Base-by-base conservation (phyloP, 2,113 vertebrate species). In the Albula glossodonta region DNA sequence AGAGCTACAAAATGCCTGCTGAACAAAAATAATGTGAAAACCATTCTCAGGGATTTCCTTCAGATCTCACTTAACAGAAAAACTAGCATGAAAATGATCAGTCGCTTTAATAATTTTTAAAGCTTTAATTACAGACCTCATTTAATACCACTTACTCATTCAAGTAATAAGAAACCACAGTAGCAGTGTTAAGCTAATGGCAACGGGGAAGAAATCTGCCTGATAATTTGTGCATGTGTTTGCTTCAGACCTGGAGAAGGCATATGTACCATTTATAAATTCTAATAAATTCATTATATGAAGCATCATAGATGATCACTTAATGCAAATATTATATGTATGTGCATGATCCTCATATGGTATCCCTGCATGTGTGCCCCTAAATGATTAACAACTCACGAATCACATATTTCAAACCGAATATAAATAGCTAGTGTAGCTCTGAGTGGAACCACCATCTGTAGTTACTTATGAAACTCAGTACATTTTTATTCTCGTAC, bases 161-260 rank as follows among this genome's bases (percentile, higher is more conserved):
- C 41, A 50, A 63, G 79, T 88, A 52, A 85, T 74, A 17, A 70
- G 84, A 78, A 85, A 85, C 81, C 50, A 56, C 60, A 83, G 85
- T 63, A 5, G 79, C 66, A 66, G 13, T 19, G 70, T 57, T 8
- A 83, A 22, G 0, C 81, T 66, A 82, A 31, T 8, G 49, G 41
- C 41, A 83, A 51, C 15, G 22, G 31, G 41, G 31, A 60, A n/a
- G 9, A 19, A 56, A 74, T 74, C 22, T n/a, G 8, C 22, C 19
- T 74, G 60, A 66, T 66, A 19, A 66, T 66, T 66, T 66, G 60
- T 19, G 5, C 11, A 60, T 12, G 11, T 19, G 22, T 66, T 66
- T 66, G 17, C 7, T 66, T 19, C 22, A 19, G 1, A 4, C 60
- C 60, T 66, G 60, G 15, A 6, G 60, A 66, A n/a, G n/a, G 70